phyloP scores from a whole-genome alignment of 2,888 invertebrate species.

The Epicampocera succincta region DNA sequence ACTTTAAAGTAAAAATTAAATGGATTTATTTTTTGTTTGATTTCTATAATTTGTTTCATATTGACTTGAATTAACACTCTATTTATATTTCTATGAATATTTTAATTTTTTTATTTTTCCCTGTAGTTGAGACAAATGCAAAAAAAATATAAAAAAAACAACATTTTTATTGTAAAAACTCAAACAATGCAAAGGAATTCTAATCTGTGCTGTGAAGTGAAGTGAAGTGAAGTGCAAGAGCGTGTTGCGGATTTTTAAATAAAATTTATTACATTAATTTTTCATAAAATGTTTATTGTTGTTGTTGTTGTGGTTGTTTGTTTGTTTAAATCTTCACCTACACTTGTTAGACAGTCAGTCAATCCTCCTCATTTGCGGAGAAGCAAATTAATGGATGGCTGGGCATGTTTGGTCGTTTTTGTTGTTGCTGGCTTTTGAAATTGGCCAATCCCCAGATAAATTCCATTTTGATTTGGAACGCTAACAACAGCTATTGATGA shows the following conservation, averaged over 20 bases:
- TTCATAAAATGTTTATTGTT: constrained; percentile 8
- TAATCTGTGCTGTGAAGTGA: neutral
- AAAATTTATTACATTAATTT: constrained; percentile 50
- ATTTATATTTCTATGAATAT: constrained; percentile 30
- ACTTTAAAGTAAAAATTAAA: constrained; percentile 39
- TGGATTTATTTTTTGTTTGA: constrained; percentile 31
- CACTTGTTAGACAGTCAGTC: constrained; percentile 64
- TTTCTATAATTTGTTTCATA: constrained; percentile 14
- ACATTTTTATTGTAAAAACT: constrained; percentile 12
- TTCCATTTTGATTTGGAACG: constrained; percentile 50
- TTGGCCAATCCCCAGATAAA: constrained; percentile 64
- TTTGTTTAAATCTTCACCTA: constrained; percentile 56
- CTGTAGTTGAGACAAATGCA: neutral
- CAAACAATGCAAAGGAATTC: constrained; percentile 10
- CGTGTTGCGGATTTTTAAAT: constrained; percentile 23
- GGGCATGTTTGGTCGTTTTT: constrained; percentile 18
- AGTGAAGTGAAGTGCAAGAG: neutral
- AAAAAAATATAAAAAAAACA: constrained; percentile 6
- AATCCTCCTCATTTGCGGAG: constrained; percentile 35
- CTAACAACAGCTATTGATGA: constrained; percentile 42
- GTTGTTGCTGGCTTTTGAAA: constrained; percentile 29
- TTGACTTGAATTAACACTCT: constrained; percentile 55
- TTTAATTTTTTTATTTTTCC: neutral
- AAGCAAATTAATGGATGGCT: constrained; percentile 12
- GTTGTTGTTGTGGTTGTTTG: neutral